These are phyloP conservation scores for Rhynchomys soricoides DNA, from an alignment of 2,113 vertebrate genomes.

Conservation along the genomic window DNA sequence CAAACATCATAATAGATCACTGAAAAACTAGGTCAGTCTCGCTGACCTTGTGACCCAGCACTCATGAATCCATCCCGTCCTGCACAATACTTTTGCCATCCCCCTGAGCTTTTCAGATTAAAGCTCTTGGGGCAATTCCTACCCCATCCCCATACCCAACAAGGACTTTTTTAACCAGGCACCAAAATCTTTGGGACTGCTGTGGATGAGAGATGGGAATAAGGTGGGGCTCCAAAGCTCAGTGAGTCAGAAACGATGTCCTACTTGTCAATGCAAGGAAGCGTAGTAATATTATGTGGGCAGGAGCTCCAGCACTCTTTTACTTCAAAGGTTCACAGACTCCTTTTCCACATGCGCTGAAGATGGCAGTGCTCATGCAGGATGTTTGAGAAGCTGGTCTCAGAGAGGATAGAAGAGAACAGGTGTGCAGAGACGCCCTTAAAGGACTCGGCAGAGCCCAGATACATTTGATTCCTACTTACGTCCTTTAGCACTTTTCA, in stretches of 20 bases:
- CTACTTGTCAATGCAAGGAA: background rate
- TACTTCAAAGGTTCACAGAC: background rate
- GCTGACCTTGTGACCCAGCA: background rate
- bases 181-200: background rate
- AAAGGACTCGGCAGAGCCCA: slow-evolving; percentile 25
- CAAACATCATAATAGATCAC: background rate
- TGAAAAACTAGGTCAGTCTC: background rate
- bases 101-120: background rate
- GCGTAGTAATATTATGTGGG: background rate
- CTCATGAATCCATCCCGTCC: background rate
- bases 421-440: slow-evolving; percentile 6
- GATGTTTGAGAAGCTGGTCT: background rate
- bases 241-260: background rate
- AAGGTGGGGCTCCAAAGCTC: background rate
- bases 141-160: background rate
- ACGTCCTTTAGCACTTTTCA: slow-evolving; percentile 61
- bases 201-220: background rate
- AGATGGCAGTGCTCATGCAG: background rate
- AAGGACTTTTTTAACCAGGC: background rate
- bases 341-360: background rate
- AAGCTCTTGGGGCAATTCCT: background rate
- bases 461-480: slow-evolving; percentile 29
- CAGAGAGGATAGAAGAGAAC: background rate
- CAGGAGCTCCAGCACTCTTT: background rate
- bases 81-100: background rate